Evolutionary conservation across 2,888 invertebrate genomes (phyloP), one percentile per base, ranked within the genome.

Genomic region (Diarsia mendica): DNA sequence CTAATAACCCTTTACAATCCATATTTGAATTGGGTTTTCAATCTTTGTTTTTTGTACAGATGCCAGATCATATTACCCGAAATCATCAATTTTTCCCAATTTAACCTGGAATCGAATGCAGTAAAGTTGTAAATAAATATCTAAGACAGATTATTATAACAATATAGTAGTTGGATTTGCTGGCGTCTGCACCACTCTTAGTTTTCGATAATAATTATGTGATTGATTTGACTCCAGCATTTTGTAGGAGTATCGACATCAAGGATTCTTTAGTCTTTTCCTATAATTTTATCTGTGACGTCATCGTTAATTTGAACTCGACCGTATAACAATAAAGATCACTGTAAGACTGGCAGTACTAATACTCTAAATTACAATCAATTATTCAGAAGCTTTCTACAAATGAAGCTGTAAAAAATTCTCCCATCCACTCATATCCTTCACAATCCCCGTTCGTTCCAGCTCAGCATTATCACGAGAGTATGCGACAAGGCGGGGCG

Each of bases 401-500:
- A 23, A 23, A 33, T 44, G 8, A 68, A 49, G 8, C 33, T n/a
- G 10, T 33, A 15, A 55, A 23, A 67, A n/a, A 28, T 4, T 44
- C 10, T 46, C 48, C 23, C 58, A 58, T 58, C 9, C 18, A 20
- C 51, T 20, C 51, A 58, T 20, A 58, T 18, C 23, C 49, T 66
- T 65, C 20, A 18, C 28, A 66, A 28, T 49, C 44, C 49, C 65
- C 49, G 20, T 55, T 72, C 15, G 44, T 75, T 72, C 23, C 48
- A 69, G 58, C 51, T 23, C 70, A 51, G 67, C 58, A 68, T 80
- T 65, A 73, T 70, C 23, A 78, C 10, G 72, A 23, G 79, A 78
- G 49, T 72, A 67, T 83, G 70, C 65, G 61, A 73, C 58, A 61
- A 67, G 73, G 48, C 77, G 67, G 58, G 28, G 69, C 75, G 71